These are phyloP conservation scores for Tipula lateralis DNA, from an alignment of 2,888 invertebrate genomes.

Conservation along the genomic window DNA sequence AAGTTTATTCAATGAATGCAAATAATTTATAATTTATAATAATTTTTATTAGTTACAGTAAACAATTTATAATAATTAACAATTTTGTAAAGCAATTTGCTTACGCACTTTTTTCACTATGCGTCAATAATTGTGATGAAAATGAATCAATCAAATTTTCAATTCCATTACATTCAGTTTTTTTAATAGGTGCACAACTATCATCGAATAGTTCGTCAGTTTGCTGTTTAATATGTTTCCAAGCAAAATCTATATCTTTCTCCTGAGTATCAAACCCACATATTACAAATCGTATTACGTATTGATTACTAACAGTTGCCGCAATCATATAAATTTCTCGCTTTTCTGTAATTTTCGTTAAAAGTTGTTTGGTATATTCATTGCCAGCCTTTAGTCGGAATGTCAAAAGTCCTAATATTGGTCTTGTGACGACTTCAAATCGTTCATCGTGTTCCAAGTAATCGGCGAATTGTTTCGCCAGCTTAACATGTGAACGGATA, in stretches of 20 bases:
- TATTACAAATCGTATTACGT: slow-evolving; percentile 61
- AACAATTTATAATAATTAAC: not conserved
- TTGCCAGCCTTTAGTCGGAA: slow-evolving; percentile 66
- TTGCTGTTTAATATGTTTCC: slow-evolving; percentile 61
- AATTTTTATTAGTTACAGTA: not conserved
- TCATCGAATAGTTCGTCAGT: slow-evolving; percentile 44
- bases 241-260: slow-evolving; percentile 69
- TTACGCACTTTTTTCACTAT: not conserved
- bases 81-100: not conserved
- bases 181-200: not conserved
- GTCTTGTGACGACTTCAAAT: slow-evolving; percentile 68
- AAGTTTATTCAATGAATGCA: too few species aligned
- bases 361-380: not conserved
- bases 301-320: not conserved
- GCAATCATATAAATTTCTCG: not conserved
- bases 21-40: not conserved
- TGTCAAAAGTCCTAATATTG: slow-evolving; percentile 73
- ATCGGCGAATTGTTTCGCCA: slow-evolving; percentile 70
- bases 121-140: not conserved
- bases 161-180: not conserved
- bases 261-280: slow-evolving; percentile 68
- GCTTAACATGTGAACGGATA: slow-evolving; percentile 62
- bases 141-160: not conserved
- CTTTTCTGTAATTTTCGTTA: not conserved
- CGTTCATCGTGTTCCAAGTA: slow-evolving; percentile 61